phyloP scores from a whole-genome alignment of 2,888 invertebrate genomes.

The Athalia rosae region DNA sequence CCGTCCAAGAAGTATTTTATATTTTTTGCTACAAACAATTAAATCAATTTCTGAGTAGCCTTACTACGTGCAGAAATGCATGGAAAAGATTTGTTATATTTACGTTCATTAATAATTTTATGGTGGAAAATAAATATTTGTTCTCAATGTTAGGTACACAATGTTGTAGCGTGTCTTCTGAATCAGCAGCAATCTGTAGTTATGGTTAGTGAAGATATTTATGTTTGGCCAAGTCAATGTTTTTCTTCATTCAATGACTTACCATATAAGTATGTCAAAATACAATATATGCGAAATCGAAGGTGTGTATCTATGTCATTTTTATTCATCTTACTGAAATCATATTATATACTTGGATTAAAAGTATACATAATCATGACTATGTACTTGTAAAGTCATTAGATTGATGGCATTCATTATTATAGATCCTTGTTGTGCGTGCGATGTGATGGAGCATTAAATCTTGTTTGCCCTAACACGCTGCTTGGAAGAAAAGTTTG shows the following conservation, averaged over 20 bases:
- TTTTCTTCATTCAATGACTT: constrained; percentile 47
- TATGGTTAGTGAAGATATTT: constrained; percentile 56
- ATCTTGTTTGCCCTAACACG: constrained; percentile 62
- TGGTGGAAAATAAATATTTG: too few species aligned
- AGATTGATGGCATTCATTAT: constrained; percentile 12
- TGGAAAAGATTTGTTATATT: too few species aligned
- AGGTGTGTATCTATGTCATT: constrained; percentile 52
- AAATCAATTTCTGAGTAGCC: too few species aligned
- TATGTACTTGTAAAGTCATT: not conserved
- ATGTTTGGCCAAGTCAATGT: constrained; percentile 58
- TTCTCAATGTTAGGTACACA: too few species aligned
- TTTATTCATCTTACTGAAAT: not conserved
- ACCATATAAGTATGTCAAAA: constrained; percentile 57
- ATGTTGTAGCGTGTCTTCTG: constrained; percentile 15
- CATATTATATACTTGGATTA: not conserved
- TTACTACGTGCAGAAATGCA: too few species aligned
- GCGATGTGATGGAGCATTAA: constrained; percentile 57
- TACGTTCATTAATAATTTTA: too few species aligned
- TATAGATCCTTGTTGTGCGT: constrained; percentile 62
- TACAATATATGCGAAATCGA: constrained; percentile 58
- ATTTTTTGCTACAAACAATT: not conserved
- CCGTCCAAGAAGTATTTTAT: constrained; percentile 10
- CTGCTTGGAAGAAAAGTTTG: constrained; percentile 59
- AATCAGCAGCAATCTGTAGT: constrained; percentile 52
- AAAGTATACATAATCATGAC: not conserved